A percentile compares a stretch with the other conserved stretches of the same genome.
phyloP scores from a whole-genome alignment of 2,888 invertebrate genomes.

The Tipula confusa region DNA sequence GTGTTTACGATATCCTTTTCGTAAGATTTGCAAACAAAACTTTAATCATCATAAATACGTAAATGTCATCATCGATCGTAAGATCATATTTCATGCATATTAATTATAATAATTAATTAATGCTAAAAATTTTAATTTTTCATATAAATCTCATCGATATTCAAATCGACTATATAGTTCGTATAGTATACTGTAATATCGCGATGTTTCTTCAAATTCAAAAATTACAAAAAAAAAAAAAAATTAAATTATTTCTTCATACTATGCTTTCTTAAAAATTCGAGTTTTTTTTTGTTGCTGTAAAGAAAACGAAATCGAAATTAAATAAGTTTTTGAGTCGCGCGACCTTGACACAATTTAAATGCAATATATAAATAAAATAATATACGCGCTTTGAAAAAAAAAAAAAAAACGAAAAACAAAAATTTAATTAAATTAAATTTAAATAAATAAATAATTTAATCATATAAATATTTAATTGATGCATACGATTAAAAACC shows the following conservation, averaged over 20 bases:
- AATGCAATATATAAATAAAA: not conserved
- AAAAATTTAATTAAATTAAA: not conserved
- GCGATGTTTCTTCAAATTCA: not conserved
- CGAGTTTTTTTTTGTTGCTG: not conserved
- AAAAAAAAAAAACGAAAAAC: not conserved
- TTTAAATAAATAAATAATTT: not conserved
- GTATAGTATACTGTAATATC: not conserved
- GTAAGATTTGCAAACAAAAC: not conserved
- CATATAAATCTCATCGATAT: not conserved
- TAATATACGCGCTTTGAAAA: not conserved
- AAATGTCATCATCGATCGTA: not conserved
- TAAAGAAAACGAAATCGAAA: slow-evolving; percentile 20
- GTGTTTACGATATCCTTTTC: too few relatives aligned
- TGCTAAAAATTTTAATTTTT: not conserved
- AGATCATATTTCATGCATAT: slow-evolving; percentile 1
- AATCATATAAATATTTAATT: not conserved
- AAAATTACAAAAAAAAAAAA: not conserved
- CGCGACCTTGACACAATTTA: slow-evolving; percentile 1
- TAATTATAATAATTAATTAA: slow-evolving; percentile 3
- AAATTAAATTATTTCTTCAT: not conserved
- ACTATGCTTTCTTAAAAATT: not conserved
- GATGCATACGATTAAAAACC: not conserved
- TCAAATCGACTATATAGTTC: not conserved
- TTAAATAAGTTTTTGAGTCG: not conserved
- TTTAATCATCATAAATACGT: too few relatives aligned